Conservation (phyloP, 1,140 invertebrate genomes). For the Steinernema khuongi region DNA sequence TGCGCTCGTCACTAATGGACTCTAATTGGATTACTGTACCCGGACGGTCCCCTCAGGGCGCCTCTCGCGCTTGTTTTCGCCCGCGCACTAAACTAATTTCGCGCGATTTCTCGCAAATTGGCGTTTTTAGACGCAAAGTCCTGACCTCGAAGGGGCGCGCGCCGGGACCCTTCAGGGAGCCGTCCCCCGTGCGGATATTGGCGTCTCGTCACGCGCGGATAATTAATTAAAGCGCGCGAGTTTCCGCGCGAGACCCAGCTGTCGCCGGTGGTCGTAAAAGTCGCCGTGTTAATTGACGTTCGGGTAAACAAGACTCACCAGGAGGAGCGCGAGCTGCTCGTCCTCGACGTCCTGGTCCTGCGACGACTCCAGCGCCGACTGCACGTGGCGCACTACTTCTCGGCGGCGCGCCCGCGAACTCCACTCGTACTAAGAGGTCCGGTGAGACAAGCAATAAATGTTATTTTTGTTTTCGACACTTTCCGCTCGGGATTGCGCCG, state of each 20-base stretch:
- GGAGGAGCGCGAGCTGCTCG: slow-evolving; percentile 52
- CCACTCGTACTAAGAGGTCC: slow-evolving; percentile 55
- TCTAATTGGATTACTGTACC: not conserved
- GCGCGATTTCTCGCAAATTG: not conserved
- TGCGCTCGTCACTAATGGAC: not conserved
- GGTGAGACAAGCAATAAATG: not conserved
- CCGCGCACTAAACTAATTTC: not conserved
- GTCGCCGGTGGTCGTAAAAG: not conserved
- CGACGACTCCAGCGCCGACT: slow-evolving; percentile 47
- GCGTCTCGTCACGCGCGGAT: not conserved
- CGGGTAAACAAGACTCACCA: slow-evolving; percentile 37
- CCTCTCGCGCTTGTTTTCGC: not conserved
- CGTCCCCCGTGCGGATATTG: not conserved
- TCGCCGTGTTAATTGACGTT: slow-evolving; percentile 1
- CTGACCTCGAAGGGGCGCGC: not conserved
- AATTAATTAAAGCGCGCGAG: slow-evolving; percentile 2
- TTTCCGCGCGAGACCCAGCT: not conserved
- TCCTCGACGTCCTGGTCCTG: slow-evolving; percentile 53
- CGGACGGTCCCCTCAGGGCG: not conserved
- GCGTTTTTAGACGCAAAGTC: too few relatives aligned
- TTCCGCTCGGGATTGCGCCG: not conserved
- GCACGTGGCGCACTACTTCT: slow-evolving; percentile 56
- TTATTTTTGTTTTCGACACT: not conserved
- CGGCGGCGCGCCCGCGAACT: slow-evolving; percentile 53
- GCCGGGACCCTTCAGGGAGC: not conserved